Evolutionary conservation across 2,888 invertebrate genomes (phyloP), one percentile per base, ranked within the genome.

Genomic region (Rhagium mordax): DNA sequence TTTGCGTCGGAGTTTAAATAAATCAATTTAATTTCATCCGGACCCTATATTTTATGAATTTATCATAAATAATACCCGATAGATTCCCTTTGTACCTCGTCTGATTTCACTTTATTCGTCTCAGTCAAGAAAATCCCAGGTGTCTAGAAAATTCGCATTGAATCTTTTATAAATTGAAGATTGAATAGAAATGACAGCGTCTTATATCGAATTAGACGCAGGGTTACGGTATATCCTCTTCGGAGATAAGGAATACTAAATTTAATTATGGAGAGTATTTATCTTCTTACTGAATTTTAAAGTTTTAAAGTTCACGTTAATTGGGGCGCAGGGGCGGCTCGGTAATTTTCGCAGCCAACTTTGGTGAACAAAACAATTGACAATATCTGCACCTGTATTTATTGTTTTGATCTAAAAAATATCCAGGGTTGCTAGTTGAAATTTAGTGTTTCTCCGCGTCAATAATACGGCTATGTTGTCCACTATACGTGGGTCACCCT

Each of bases 151-250:
- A 27, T 27, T 41, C 24, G 15, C 55, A 21, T 57, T 60, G 41
- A 60, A 60, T 29, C 60, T 60, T 20, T 29, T 41, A 60, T 60
- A 60, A 60, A 60, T 41, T 60, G 15, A 29, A 60, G 41, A 20
- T 41, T 6, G 41, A 15, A 60, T 16, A 33, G 60, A 60, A 41
- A 60, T 60, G 41, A 60, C 16, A 60, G 41, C 33, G 41, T 27
- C 8, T 41, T 60, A 41, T 8, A 10, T 60, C 16, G 60, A 60
- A 60, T 60, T 60, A 60, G 18, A 41, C 16, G 16, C 41, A 16
- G 33, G 41, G 41, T 41, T 15, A 18, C 55, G 27, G 5, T 27
- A 27, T 29, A 41, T 60, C 41, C 18, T 60, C 29, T 41, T 18
- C 13, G 41, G 10, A 13, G 60, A 60, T 60, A 16, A 33, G 18